Percentiles rank a stretch among this genome's conserved stretches.
phyloP scores from a whole-genome alignment of 1,140 invertebrate species.

The Orius insidiosus region DNA sequence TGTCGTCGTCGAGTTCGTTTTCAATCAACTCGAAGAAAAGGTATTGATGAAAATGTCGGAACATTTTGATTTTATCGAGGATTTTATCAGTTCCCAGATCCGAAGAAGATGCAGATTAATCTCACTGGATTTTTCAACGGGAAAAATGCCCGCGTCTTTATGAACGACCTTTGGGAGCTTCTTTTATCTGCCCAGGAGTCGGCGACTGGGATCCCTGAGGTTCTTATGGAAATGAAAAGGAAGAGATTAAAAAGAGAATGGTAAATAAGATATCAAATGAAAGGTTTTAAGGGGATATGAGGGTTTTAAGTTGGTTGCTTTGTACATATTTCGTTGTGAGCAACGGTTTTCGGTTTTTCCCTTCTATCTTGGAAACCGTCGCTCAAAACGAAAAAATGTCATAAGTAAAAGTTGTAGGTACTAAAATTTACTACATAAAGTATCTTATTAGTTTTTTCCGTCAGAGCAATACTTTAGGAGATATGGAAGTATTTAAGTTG shows the following conservation, averaged over 20 bases:
- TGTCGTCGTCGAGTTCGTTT: slow-evolving; percentile 95
- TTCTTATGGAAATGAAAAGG: slow-evolving; percentile 91
- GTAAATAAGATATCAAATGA: slow-evolving; percentile 25
- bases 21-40: slow-evolving; percentile 94
- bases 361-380: too few relatives aligned
- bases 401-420: too few relatives aligned
- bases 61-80: not conserved
- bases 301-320: too few relatives aligned
- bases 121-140: slow-evolving; percentile 97
- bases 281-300: too few relatives aligned
- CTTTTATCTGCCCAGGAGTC: slow-evolving; percentile 89
- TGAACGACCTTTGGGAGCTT: slow-evolving; percentile 91
- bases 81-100: slow-evolving; percentile 68
- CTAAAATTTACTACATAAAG: too few relatives aligned
- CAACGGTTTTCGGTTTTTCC: too few relatives aligned
- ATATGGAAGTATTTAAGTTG: too few relatives aligned
- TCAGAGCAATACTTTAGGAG: too few relatives aligned
- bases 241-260: slow-evolving; percentile 79
- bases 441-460: too few relatives aligned
- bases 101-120: slow-evolving; percentile 98
- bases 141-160: slow-evolving; percentile 92
- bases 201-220: slow-evolving; percentile 81
- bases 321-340: too few relatives aligned
- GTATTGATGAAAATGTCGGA: slow-evolving; percentile 27
- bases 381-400: too few relatives aligned